Percentiles rank a stretch among this genome's conserved stretches.
Conservation (phyloP, 35 echinoderm and acorn worm genomes). For the Hemicentrotus pulcherrimus region DNA sequence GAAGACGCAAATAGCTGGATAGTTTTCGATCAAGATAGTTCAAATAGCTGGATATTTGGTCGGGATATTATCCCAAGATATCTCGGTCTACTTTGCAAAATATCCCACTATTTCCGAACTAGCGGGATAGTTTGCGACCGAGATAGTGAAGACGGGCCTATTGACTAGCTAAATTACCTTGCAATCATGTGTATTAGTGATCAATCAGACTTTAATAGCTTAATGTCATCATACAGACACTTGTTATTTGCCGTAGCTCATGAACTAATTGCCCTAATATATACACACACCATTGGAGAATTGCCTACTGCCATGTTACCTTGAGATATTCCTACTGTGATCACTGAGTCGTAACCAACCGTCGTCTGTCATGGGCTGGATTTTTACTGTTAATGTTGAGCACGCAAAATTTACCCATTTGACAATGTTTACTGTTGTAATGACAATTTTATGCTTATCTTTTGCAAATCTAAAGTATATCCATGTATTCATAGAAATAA, state of each 20-base stretch:
- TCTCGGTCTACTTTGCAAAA: too few relatives aligned
- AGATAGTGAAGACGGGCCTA: too few relatives aligned
- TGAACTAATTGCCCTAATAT: slow-evolving; percentile 2
- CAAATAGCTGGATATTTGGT: too few relatives aligned
- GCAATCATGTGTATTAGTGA: not conserved
- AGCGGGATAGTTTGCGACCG: too few relatives aligned
- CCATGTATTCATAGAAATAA: not conserved
- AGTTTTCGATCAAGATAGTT: too few relatives aligned
- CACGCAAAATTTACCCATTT: not conserved
- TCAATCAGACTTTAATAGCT: not conserved
- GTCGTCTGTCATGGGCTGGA: not conserved
- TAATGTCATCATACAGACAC: too few relatives aligned
- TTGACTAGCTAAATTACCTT: too few relatives aligned
- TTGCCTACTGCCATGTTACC: not conserved
- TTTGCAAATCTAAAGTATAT: not conserved
- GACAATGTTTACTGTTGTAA: not conserved
- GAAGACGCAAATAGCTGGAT: too few relatives aligned
- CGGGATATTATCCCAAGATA: too few relatives aligned
- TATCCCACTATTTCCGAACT: too few relatives aligned
- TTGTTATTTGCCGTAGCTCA: not conserved
- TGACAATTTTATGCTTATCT: not conserved
- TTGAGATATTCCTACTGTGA: not conserved
- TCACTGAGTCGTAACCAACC: not conserved
- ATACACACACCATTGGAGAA: not conserved
- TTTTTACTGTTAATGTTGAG: not conserved